Conservation (phyloP, 2,797 vertebrate genomes). For the Etheostoma perlongum region DNA sequence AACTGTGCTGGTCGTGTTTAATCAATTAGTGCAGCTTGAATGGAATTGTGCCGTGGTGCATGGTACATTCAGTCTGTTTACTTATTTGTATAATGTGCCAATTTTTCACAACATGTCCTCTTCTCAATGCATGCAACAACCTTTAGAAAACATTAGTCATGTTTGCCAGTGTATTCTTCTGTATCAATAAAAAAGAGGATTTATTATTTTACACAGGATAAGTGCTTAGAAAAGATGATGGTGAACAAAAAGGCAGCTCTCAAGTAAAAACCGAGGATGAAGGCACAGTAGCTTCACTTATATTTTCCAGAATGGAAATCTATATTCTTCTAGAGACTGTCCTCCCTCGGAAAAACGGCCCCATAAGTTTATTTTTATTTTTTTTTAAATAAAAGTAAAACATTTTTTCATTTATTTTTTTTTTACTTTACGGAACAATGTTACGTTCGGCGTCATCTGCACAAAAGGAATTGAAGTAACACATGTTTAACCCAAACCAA, state of each 20-base stretch:
- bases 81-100: slow-evolving; percentile 11
- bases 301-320: slow-evolving; percentile 28
- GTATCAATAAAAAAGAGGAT: slow-evolving; percentile 1
- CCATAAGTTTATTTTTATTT: too few species aligned
- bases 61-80: slow-evolving; percentile 24
- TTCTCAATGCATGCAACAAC: neutral
- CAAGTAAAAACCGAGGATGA: too few species aligned
- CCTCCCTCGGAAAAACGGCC: too few species aligned
- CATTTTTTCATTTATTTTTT: too few species aligned
- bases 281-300: neutral
- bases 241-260: too few species aligned
- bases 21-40: slow-evolving; percentile 28
- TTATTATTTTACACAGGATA: neutral
- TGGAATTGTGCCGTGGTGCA: neutral
- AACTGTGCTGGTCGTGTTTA: slow-evolving; percentile 1
- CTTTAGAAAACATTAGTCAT: neutral
- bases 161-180: neutral
- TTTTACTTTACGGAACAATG: too few species aligned
- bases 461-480: too few species aligned
- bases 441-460: too few species aligned
- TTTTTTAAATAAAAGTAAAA: too few species aligned
- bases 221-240: neutral
- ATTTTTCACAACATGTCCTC: slow-evolving; percentile 5
- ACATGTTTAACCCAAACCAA: too few species aligned
- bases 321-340: slow-evolving; percentile 17